Conservation (phyloP, 2,113 vertebrate genomes). For the Jacana jacana region DNA sequence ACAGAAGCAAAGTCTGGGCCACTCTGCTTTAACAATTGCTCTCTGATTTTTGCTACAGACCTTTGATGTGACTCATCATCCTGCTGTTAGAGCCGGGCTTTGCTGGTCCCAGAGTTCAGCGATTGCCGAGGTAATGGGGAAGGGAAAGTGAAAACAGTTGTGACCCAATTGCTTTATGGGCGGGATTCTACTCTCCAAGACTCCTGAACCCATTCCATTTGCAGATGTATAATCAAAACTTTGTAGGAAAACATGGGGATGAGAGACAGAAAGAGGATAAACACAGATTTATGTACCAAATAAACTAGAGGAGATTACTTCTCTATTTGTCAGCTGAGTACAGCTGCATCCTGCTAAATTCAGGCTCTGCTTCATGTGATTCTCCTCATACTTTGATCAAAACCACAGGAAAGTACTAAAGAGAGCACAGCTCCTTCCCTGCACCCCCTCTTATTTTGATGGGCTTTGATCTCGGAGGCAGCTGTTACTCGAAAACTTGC, state of each 20-base stretch:
- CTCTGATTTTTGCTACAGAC: neutral
- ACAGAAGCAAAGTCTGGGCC: neutral
- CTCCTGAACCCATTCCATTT: neutral
- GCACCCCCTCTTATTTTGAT: neutral
- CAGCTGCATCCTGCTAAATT: neutral
- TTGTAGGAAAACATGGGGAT: neutral
- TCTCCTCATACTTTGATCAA: constrained; percentile 27
- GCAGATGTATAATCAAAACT: neutral
- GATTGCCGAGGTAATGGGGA: neutral
- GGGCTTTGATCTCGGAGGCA: neutral
- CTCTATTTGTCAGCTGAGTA: neutral
- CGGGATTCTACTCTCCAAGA: neutral
- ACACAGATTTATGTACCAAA: neutral
- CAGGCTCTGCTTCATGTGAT: neutral
- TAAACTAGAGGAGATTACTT: neutral
- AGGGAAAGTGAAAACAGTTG: neutral
- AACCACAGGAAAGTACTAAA: neutral
- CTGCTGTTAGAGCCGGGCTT: neutral
- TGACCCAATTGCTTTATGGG: neutral
- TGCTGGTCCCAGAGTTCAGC: neutral
- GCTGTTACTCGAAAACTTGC: neutral
- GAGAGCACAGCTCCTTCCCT: neutral
- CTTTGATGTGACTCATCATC: neutral
- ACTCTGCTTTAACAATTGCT: neutral
- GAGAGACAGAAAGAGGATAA: neutral